Conservation (phyloP, 2,113 vertebrate genomes). For the Uria lomvia region DNA sequence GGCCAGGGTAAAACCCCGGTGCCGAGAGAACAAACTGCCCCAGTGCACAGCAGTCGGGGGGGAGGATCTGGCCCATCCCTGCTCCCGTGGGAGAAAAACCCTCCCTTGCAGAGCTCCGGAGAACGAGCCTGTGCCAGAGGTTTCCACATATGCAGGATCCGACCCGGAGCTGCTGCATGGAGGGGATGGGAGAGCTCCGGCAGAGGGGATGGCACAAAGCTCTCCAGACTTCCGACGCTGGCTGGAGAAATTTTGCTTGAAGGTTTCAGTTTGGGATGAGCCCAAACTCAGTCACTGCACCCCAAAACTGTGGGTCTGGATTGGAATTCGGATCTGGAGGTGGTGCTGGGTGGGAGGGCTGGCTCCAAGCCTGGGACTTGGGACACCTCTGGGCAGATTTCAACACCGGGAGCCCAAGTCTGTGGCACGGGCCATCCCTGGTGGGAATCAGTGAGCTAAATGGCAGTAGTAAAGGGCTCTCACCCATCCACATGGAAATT, state of each 20-base stretch:
- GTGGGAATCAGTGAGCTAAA: background rate
- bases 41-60: background rate
- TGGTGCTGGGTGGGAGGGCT: background rate
- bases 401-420: fast-evolving
- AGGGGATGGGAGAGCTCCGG: background rate
- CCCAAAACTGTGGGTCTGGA: too few relatives aligned
- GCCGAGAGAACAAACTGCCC: background rate
- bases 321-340: background rate
- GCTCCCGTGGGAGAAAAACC: background rate
- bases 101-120: background rate
- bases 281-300: background rate
- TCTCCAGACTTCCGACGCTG: fast-evolving
- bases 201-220: background rate
- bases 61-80: background rate
- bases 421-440: background rate
- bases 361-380: background rate
- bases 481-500: background rate
- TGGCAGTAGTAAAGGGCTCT: background rate
- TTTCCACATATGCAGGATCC: background rate
- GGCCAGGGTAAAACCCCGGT: background rate
- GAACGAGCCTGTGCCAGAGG: background rate
- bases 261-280: background rate
- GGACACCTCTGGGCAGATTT: background rate
- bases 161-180: fast-evolving
- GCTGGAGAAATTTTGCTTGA: background rate